Conservation (phyloP, 2,797 vertebrate species). For the Neosilurus hyrtlii region DNA sequence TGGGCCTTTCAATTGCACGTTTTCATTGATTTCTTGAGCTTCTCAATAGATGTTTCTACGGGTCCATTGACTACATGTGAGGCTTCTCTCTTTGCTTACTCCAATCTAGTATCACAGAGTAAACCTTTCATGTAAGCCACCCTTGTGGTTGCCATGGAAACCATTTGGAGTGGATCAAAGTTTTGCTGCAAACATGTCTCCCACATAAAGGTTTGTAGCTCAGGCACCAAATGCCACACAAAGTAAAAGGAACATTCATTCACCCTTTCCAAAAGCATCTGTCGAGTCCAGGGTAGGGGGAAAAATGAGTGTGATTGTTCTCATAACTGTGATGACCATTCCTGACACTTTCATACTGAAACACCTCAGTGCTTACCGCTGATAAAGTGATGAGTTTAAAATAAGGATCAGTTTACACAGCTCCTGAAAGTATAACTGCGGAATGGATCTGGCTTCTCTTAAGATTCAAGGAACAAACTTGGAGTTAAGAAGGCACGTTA, state of each 20-base stretch:
- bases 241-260: conserved; percentile 48
- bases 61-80: conserved; percentile 36
- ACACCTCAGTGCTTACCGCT: not conserved
- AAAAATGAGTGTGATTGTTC: not conserved
- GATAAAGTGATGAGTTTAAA: conserved; percentile 3
- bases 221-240: conserved; percentile 50
- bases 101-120: conserved; percentile 54
- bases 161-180: conserved; percentile 59
- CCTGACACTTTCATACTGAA: conserved; percentile 43
- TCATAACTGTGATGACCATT: conserved; percentile 38
- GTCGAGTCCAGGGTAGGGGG: not conserved
- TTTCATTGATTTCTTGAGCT: conserved; percentile 42
- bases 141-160: conserved; percentile 68
- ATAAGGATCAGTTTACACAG: conserved; percentile 36
- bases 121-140: conserved; percentile 61
- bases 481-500: conserved; percentile 30
- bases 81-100: conserved; percentile 49
- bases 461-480: conserved; percentile 48
- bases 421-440: conserved; percentile 46
- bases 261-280: conserved; percentile 32
- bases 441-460: conserved; percentile 35
- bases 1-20: conserved; percentile 19
- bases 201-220: conserved; percentile 49
- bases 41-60: conserved; percentile 37
- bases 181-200: conserved; percentile 60